These are phyloP conservation scores for Tachina lurida DNA, from an alignment of 2,888 invertebrate species.

Conservation along the genomic window DNA sequence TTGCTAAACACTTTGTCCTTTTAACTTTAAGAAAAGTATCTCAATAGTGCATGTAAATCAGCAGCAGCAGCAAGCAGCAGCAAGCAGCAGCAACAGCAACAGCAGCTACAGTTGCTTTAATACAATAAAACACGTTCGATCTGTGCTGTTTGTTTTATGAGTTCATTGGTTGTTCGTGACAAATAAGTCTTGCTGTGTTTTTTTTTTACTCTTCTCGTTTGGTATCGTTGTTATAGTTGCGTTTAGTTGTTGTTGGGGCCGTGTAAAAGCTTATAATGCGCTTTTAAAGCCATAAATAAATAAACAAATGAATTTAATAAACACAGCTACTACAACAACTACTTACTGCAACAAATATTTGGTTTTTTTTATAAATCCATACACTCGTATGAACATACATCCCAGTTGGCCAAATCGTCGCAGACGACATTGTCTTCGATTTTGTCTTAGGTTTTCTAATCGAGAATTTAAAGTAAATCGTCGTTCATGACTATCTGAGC, in stretches of 20 bases:
- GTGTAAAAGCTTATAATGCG: slow-evolving; percentile 51
- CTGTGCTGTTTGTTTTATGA: slow-evolving; percentile 62
- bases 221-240: slow-evolving; percentile 3
- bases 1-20: neutral
- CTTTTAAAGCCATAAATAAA: slow-evolving; percentile 48
- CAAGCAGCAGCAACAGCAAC: slow-evolving; percentile 3
- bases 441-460: no score
- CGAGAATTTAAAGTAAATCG: no score
- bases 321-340: slow-evolving; percentile 20
- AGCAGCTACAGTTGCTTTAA: slow-evolving; percentile 3
- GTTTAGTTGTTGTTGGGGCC: slow-evolving; percentile 21
- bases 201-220: slow-evolving; percentile 23
- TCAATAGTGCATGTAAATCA: slow-evolving; percentile 5
- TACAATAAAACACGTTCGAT: slow-evolving; percentile 64
- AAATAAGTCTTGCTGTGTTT: slow-evolving; percentile 58
- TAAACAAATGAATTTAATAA: slow-evolving; percentile 40
- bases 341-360: neutral
- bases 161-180: slow-evolving; percentile 70
- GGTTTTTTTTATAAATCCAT: neutral
- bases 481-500: no score
- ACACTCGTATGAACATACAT: no score
- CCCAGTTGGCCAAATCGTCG: no score
- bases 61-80: slow-evolving; percentile 1
- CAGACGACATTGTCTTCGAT: no score
- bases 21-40: slow-evolving; percentile 9